Base-by-base conservation (phyloP, 2,113 vertebrate species). In the Paraplagusia blochii region DNA sequence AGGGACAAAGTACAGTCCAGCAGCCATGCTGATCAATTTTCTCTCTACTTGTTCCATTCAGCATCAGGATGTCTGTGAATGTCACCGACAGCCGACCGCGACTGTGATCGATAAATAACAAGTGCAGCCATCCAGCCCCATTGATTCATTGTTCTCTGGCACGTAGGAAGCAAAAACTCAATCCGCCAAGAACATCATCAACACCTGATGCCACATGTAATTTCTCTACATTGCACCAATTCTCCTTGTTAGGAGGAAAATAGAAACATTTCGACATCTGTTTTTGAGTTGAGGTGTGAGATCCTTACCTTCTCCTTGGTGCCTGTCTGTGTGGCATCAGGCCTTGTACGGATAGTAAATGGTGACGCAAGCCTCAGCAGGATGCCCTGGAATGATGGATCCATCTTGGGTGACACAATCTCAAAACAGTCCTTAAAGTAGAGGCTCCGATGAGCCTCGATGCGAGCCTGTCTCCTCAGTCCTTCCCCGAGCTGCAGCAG, bases 401-500 rank as follows among this genome's bases (percentile, higher is more conserved):
- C 90, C 69, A 97, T 92, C 86, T 94, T 95, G 55, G 97, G 97
- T 29, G 94, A 98, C 58, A 97, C 92, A 6, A 99, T 93, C 85
- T 97, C 94, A 3, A 99, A 99, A 88, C 93, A 94, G 83, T 98
- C 95, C 79, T 93, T 90, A 76, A 99, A 99, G 35, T 79, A 93
- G 81, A 95, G 88, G 15, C 80, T 87, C 87, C 94, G 92, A 72
- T 94, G 93, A 48, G 83, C 75, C 38, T 99, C 96, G 42, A 92
- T 94, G 72, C 91, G 93, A 68, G 94, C 89, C 73, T 98, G 95
- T 71, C 93, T 95, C 68, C 95, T 87, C 42, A 99, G 84, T 35
- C 96, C 96, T 83, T 96, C 97, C 18, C 97, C 97, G 16, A 98
- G 92, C 89, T 99, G 96, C 49, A 98, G 89, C 17, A 99, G 68